These are phyloP conservation scores for Microctenopoma lineatum DNA, from an alignment of 2,797 vertebrate genomes.

Conservation along the genomic window DNA sequence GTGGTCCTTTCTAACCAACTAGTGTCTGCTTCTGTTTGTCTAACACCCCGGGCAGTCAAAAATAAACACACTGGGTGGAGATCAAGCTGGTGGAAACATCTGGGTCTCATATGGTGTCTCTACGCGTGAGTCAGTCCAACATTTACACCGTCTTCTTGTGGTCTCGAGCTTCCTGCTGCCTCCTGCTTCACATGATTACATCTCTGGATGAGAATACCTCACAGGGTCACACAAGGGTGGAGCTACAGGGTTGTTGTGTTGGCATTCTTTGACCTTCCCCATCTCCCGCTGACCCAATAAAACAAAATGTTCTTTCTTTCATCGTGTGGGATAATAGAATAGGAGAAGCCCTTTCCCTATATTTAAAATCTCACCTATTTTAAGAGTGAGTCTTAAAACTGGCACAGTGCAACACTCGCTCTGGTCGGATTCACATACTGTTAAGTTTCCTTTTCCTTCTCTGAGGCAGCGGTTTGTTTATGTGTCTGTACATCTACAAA, in stretches of 20 bases:
- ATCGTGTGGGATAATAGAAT: background rate
- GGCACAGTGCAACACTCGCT: background rate
- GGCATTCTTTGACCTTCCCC: background rate
- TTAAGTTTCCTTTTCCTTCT: background rate
- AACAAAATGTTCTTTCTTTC: background rate
- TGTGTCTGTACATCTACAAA: slow-evolving; percentile 26
- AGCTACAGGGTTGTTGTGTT: background rate
- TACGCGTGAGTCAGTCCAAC: slow-evolving; percentile 3
- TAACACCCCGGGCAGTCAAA: background rate
- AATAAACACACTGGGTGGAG: slow-evolving; percentile 15
- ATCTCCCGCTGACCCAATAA: background rate
- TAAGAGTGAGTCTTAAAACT: slow-evolving; percentile 1
- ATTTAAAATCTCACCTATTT: background rate
- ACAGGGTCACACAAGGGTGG: background rate
- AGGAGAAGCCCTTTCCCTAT: slow-evolving; percentile 9
- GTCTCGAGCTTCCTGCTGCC: slow-evolving; percentile 36
- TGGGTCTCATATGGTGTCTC: slow-evolving; percentile 41
- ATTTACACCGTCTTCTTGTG: slow-evolving; percentile 4
- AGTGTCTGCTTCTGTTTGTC: slow-evolving; percentile 15
- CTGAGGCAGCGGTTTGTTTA: slow-evolving; percentile 20
- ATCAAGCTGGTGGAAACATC: slow-evolving; percentile 43
- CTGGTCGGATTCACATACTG: background rate
- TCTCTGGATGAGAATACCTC: background rate
- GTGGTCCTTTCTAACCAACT: background rate
- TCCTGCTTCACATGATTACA: slow-evolving; percentile 12